Base-by-base conservation (phyloP, 2,113 vertebrate genomes). In the Furnarius figulus region DNA sequence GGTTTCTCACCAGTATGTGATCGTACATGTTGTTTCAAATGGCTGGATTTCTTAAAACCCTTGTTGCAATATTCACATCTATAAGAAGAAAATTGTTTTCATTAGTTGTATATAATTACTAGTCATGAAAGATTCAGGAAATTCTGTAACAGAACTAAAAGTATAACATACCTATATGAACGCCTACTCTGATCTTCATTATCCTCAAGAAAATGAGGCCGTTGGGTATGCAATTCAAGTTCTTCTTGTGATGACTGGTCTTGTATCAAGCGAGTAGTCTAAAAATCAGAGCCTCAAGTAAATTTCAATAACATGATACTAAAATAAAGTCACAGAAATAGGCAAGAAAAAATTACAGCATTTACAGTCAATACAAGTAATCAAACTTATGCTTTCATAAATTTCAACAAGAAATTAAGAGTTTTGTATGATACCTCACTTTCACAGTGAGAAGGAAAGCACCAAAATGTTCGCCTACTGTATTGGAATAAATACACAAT, bases 1-100 rank as follows among this genome's bases (percentile, higher is more conserved):
- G 99, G 99, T 95, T 99, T 99, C 97, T 99, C 99, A 24, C 99
- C 99, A 0, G 99, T 99, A 97, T 99, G 99, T 1, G 99, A 99
- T 49, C 99, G 98, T 25, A 99, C 98, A 0, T 99, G 99, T 91
- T 99, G 99, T 96, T 99, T 99, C 96, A 99, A 97, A 90, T 99
- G 99, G 92, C 99, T 99, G 31, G 99, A 99, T 96, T 99, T 99
- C 98, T 99, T 99, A 92, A 99, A 99, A 82, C 98, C 99, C 87
- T 99, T 99, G 96, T 97, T 98, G 97, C 99, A 99, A 93, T 99
- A 99, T 49, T 65, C 98, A 95, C 99, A 99, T 83, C 99, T 99
- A 80, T 74, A 58, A 93, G 59, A 92, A 90, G 28, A 88, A 74
- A 75, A 81, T 24, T 20, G 21, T 58, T 94, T 77, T 53, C 31